Conservation (phyloP, 1,140 invertebrate genomes). For the Conus betulinus region DNA sequence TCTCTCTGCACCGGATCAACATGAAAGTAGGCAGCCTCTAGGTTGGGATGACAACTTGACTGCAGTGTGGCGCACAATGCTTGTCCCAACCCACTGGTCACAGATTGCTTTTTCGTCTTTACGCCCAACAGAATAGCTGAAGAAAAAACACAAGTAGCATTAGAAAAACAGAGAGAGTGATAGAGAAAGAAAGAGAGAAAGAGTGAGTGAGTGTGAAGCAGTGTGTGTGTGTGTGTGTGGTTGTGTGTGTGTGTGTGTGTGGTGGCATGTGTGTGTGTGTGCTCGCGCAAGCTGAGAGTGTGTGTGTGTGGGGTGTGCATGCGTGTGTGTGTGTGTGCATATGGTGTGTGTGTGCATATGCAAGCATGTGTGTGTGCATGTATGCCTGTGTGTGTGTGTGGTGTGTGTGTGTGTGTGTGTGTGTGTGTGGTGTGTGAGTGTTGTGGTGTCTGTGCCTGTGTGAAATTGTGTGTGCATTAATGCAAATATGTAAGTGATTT, state of each 20-base stretch:
- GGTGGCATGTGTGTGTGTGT: too few species aligned
- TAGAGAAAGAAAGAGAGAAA: not conserved
- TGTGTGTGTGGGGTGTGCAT: too few species aligned
- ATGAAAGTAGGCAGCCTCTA: slow-evolving; percentile 62
- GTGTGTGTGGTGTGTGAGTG: too few species aligned
- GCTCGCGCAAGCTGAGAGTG: too few species aligned
- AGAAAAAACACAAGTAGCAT: not conserved
- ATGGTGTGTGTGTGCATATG: too few species aligned
- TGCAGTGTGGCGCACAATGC: slow-evolving; percentile 55
- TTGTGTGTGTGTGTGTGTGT: not conserved
- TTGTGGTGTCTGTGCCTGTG: not conserved
- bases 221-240: too few species aligned
- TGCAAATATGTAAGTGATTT: too few species aligned
- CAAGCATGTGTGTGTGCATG: too few species aligned
- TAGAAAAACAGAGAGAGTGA: not conserved
- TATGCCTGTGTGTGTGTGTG: not conserved
- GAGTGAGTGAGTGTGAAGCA: too few species aligned
- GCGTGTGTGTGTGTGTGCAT: too few species aligned
- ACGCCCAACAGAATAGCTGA: slow-evolving; percentile 16
- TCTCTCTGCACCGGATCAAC: slow-evolving; percentile 60
- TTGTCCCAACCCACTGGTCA: slow-evolving; percentile 68
- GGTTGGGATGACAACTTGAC: slow-evolving; percentile 56
- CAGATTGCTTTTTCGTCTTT: slow-evolving; percentile 17
- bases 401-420: not conserved
- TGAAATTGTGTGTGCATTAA: not conserved